A percentile compares a stretch with the other conserved stretches of the same genome.
Conservation (phyloP, 1,140 invertebrate species). For the Aphis craccivora region DNA sequence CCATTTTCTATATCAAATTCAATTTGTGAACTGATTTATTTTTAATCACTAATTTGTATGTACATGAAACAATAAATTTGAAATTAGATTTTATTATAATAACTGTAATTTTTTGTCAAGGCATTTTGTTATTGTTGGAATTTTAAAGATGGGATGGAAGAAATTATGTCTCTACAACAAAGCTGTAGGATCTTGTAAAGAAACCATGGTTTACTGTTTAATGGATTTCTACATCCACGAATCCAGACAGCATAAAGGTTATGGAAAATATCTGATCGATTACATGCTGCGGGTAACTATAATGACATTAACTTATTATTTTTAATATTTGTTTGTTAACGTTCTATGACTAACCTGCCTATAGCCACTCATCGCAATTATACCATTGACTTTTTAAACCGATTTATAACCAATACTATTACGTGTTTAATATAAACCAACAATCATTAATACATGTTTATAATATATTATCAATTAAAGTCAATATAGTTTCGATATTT, state of each 20-base stretch:
- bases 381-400: not conserved
- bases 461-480: not conserved
- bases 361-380: not conserved
- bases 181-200: conserved; percentile 71
- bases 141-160: conserved; percentile 78
- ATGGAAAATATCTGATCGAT: conserved; percentile 79
- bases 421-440: not conserved
- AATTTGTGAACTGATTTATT: not conserved
- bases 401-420: too few species aligned
- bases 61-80: not conserved
- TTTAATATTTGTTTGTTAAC: not conserved
- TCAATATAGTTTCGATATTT: not conserved
- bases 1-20: too few species aligned
- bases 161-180: conserved; percentile 72
- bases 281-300: conserved; percentile 75
- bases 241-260: conserved; percentile 77
- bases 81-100: not conserved
- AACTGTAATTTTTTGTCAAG: conserved; percentile 66
- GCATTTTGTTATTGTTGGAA: conserved; percentile 70
- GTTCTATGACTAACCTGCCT: not conserved
- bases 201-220: conserved; percentile 79
- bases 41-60: not conserved
- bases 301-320: not conserved
- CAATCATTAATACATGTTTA: not conserved
- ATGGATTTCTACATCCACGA: conserved; percentile 89